phyloP scores from a whole-genome alignment of 37 sponge, comb jelly and placozoan genomes.

The Aplysina aerophoba region DNA sequence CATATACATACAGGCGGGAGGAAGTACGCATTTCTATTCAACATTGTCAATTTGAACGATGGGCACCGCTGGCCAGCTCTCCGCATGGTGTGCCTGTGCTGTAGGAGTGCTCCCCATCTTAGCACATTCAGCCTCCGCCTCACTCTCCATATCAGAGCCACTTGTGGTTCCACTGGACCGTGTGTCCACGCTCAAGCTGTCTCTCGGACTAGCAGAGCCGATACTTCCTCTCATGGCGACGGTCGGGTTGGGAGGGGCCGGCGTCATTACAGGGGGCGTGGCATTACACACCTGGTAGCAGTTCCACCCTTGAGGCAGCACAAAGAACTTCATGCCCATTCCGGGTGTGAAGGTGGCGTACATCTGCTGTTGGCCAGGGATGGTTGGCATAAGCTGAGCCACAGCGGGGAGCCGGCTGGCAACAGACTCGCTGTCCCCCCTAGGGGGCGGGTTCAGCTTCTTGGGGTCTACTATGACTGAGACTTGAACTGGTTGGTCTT shows the following conservation, averaged over 20 bases:
- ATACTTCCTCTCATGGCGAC: background rate
- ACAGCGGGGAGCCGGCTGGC: background rate
- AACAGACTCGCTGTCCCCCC: too few species aligned
- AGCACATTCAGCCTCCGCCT: background rate
- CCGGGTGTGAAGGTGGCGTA: conserved; percentile 10
- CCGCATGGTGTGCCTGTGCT: background rate
- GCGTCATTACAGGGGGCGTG: background rate
- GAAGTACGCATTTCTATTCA: too few species aligned
- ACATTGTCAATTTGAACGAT: conserved; percentile 15
- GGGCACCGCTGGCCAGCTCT: conserved; percentile 10
- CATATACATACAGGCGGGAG: too few species aligned
- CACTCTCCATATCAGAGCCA: background rate
- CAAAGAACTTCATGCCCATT: conserved; percentile 14
- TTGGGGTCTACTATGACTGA: conserved; percentile 30
- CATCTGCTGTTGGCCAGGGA: background rate
- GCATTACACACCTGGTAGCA: conserved; percentile 10
- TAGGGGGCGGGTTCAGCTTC: background rate
- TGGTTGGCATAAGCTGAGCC: too few species aligned
- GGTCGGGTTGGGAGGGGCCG: background rate
- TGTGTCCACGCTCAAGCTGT: conserved; percentile 12
- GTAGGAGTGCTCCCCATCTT: background rate
- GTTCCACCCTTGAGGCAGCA: conserved; percentile 28
- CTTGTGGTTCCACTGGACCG: background rate
- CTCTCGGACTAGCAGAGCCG: background rate
- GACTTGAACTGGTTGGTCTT: conserved; percentile 9